Evolutionary conservation across 2,797 vertebrate species (phyloP).

Genomic region (Serranus cabrilla): DNA sequence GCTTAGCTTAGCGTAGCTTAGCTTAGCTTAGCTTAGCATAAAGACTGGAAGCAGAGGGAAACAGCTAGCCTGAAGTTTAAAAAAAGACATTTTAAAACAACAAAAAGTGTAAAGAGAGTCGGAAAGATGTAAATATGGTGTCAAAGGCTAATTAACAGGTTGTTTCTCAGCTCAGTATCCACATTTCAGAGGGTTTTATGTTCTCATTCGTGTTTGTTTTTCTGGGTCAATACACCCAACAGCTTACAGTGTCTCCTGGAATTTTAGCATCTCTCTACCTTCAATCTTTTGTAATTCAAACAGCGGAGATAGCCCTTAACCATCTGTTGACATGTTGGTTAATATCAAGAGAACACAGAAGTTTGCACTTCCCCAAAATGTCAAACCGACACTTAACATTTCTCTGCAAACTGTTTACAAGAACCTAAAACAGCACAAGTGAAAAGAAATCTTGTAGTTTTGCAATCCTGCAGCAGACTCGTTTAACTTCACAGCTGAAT

Average conservation of each 20-base stretch:
- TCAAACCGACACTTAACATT: constrained; percentile 2
- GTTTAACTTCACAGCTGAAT: no score
- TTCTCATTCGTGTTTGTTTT: no score
- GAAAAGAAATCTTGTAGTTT: background rate
- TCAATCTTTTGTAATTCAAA: background rate
- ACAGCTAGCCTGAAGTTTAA: background rate
- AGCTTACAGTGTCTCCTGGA: no score
- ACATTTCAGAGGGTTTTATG: no score
- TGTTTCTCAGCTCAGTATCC: no score
- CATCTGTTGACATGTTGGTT: background rate
- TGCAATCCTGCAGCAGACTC: background rate
- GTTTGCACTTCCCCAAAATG: background rate
- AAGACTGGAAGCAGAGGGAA: background rate
- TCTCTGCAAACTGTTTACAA: constrained; percentile 16
- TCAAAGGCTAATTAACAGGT: no score
- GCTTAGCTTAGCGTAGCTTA: constrained; percentile 3
- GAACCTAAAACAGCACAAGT: constrained; percentile 2
- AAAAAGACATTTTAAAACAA: no score
- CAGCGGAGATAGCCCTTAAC: background rate
- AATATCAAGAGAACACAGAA: background rate
- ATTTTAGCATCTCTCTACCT: background rate
- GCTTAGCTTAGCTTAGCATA: constrained; percentile 9
- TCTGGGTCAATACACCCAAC: no score
- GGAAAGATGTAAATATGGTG: no score
- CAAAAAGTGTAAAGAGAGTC: no score